These are phyloP conservation scores for Sarcophaga caerulescens DNA, from an alignment of 2,888 invertebrate species.

Conservation along the genomic window DNA sequence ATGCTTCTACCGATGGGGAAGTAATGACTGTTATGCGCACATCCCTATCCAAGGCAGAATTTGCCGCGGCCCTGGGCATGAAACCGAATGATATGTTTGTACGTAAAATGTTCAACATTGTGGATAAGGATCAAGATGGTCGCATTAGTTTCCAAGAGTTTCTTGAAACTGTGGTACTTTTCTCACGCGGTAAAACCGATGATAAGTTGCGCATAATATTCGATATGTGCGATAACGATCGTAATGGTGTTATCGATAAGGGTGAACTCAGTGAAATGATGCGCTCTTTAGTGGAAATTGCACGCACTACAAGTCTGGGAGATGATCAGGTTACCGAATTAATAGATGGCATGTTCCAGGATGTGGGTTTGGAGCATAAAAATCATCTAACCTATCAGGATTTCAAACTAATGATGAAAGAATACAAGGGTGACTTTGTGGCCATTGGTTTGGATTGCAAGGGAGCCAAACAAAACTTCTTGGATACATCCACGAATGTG, in stretches of 20 bases:
- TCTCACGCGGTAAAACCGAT: constrained; percentile 95
- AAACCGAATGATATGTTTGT: constrained; percentile 96
- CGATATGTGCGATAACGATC: constrained; percentile 98
- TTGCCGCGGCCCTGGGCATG: constrained; percentile 98
- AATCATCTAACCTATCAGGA: constrained; percentile 94
- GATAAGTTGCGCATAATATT: constrained; percentile 96
- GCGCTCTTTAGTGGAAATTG: constrained; percentile 95
- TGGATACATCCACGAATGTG: constrained; percentile 96
- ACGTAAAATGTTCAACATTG: constrained; percentile 98
- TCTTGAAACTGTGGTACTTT: constrained; percentile 94
- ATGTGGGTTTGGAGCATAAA: constrained; percentile 94
- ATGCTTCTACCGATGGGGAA: constrained; percentile 89
- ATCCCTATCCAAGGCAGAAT: constrained; percentile 94
- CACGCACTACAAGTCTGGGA: constrained; percentile 93
- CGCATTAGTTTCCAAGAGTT: constrained; percentile 98
- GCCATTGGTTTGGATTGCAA: constrained; percentile 97
- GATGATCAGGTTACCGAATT: constrained; percentile 95
- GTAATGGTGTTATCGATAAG: constrained; percentile 96
- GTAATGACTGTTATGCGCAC: constrained; percentile 96
- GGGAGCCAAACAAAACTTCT: constrained; percentile 96
- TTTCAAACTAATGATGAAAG: constrained; percentile 97
- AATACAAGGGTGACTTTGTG: constrained; percentile 97
- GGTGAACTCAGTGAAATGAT: constrained; percentile 96
- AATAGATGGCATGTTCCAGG: constrained; percentile 96
- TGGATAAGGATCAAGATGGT: constrained; percentile 96